A percentile compares a stretch with the other conserved stretches of the same genome.
These are phyloP conservation scores for Alauda arvensis DNA, from an alignment of 2,797 vertebrate genomes.

Conservation along the genomic window DNA sequence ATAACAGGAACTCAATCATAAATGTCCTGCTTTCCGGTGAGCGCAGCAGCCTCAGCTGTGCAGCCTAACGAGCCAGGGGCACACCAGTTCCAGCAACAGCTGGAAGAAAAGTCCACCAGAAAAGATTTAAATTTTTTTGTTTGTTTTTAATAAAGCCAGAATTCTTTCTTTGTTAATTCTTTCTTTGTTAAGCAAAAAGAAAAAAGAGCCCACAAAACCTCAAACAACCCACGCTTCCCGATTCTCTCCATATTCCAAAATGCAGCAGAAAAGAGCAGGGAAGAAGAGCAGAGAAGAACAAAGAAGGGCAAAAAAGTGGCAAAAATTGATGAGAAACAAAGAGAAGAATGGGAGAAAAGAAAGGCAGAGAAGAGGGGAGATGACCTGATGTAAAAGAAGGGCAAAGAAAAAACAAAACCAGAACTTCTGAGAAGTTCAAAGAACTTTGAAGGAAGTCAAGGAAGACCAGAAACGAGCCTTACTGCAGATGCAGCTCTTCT, in stretches of 20 bases:
- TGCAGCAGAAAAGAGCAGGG: neutral
- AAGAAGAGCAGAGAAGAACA: neutral
- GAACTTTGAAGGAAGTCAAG: neutral
- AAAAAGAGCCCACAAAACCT: neutral
- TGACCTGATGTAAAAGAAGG: neutral
- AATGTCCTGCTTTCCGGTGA: slow-evolving; percentile 85
- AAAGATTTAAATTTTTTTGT: neutral
- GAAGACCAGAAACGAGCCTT: neutral
- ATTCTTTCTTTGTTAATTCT: slow-evolving; percentile 10
- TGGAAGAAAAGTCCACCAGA: slow-evolving; percentile 60
- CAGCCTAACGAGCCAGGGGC: slow-evolving; percentile 66
- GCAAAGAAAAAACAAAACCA: neutral
- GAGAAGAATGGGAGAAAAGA: neutral
- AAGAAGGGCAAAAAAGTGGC: neutral
- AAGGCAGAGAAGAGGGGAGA: neutral
- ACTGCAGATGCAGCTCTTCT: neutral
- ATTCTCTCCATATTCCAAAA: neutral
- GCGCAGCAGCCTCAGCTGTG: slow-evolving; percentile 69
- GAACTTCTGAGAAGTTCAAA: neutral
- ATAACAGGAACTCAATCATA: slow-evolving; percentile 93
- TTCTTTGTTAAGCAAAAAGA: neutral
- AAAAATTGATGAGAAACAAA: neutral
- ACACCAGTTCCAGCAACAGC: slow-evolving; percentile 66
- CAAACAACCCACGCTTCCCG: accelerated
- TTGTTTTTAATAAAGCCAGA: slow-evolving; percentile 19